phyloP scores from a whole-genome alignment of 2,888 invertebrate genomes.

The Diarsia brunnea region DNA sequence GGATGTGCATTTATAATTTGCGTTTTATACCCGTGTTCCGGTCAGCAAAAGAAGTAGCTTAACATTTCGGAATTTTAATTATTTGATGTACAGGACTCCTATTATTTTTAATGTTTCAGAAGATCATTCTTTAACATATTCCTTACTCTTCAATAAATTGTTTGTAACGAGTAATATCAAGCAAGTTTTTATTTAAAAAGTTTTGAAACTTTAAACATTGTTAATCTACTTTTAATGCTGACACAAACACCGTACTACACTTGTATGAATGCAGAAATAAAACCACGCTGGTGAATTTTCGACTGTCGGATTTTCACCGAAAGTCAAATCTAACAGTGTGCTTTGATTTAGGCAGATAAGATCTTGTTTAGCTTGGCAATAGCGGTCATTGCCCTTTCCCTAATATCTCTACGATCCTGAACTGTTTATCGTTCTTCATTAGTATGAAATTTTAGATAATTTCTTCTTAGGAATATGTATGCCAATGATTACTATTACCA shows the following conservation, averaged over 20 bases:
- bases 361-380: background rate
- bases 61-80: too few relatives aligned
- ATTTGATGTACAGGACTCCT: too few relatives aligned
- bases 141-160: too few relatives aligned
- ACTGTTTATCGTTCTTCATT: background rate
- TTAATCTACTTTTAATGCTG: too few relatives aligned
- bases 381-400: background rate
- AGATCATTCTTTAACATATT: too few relatives aligned
- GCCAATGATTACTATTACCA: background rate
- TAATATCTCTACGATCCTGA: background rate
- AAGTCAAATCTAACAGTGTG: background rate
- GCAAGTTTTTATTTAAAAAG: too few relatives aligned
- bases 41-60: too few relatives aligned
- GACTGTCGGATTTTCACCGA: background rate
- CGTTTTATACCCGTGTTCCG: background rate
- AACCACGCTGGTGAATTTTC: background rate
- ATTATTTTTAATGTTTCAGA: too few relatives aligned
- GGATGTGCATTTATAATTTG: background rate
- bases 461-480: background rate
- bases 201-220: too few relatives aligned
- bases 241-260: background rate
- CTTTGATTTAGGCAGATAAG: background rate
- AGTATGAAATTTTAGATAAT: background rate
- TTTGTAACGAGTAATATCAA: too few relatives aligned
- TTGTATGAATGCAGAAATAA: background rate